These are phyloP conservation scores for Ormia ochracea DNA, from an alignment of 2,888 invertebrate genomes.

Conservation along the genomic window DNA sequence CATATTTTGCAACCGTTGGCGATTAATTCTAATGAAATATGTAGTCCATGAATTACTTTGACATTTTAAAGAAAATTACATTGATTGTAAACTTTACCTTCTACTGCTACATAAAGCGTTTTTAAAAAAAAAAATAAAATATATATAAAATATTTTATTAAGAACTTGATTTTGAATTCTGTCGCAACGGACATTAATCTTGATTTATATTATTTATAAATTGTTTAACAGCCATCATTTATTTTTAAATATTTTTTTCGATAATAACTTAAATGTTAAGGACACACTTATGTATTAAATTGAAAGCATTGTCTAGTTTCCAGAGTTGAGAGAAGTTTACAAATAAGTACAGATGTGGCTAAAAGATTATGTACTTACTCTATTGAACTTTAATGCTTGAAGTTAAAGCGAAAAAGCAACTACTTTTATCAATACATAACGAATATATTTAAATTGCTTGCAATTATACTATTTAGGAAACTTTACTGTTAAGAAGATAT, in stretches of 20 bases:
- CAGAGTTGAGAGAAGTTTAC: neutral
- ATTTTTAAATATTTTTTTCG: neutral
- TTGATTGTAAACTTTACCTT: slow-evolving; percentile 4
- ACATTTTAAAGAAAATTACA: slow-evolving; percentile 56
- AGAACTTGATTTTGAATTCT: slow-evolving; percentile 37
- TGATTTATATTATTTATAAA: slow-evolving; percentile 54
- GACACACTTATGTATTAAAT: neutral
- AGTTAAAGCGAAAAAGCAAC: too few species aligned
- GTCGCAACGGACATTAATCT: slow-evolving; percentile 50
- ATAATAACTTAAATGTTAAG: slow-evolving; percentile 39
- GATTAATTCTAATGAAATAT: slow-evolving; percentile 60
- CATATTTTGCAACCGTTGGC: slow-evolving; percentile 39
- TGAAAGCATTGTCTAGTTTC: neutral
- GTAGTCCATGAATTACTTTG: slow-evolving; percentile 59
- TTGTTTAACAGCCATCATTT: slow-evolving; percentile 3
- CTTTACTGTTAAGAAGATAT: too few species aligned
- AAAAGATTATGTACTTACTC: neutral
- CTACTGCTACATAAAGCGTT: neutral
- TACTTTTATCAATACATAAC: too few species aligned
- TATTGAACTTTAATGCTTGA: neutral
- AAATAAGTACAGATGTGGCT: neutral
- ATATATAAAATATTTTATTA: neutral
- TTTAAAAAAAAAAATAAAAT: neutral
- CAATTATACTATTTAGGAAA: too few species aligned
- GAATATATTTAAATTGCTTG: too few species aligned